These are phyloP conservation scores for Aix galericulata DNA, from an alignment of 2,113 vertebrate species.

Conservation along the genomic window DNA sequence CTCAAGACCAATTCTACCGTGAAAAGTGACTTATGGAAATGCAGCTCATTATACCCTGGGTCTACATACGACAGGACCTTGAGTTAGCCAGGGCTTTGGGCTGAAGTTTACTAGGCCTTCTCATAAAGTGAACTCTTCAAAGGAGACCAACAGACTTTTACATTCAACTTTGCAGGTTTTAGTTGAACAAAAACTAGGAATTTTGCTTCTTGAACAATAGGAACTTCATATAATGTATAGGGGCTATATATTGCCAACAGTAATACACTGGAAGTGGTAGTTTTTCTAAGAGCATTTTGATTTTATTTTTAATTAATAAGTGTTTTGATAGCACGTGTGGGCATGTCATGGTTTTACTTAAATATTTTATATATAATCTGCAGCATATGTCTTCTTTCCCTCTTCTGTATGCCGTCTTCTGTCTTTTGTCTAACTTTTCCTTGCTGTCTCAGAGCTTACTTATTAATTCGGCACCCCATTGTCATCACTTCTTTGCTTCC, in stretches of 20 bases:
- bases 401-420: not conserved
- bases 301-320: not conserved
- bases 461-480: not conserved
- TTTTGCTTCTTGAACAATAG: not conserved
- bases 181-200: not conserved
- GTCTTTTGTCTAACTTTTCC: not conserved
- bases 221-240: not conserved
- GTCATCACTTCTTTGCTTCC: not conserved
- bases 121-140: not conserved
- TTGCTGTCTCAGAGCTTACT: rapidly evolving
- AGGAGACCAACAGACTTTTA: not conserved
- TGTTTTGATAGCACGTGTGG: not conserved
- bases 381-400: not conserved
- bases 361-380: not conserved
- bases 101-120: rapidly evolving
- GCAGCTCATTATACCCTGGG: rapidly evolving
- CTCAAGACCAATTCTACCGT: not conserved
- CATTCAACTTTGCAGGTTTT: not conserved
- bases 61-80: not conserved
- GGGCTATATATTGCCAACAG: not conserved
- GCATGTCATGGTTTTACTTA: not conserved
- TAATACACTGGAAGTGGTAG: not conserved
- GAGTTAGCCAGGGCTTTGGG: not conserved
- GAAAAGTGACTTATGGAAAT: not conserved
- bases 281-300: not conserved